Conservation (phyloP, 2,113 vertebrate species). For the Synchiropus splendidus region DNA sequence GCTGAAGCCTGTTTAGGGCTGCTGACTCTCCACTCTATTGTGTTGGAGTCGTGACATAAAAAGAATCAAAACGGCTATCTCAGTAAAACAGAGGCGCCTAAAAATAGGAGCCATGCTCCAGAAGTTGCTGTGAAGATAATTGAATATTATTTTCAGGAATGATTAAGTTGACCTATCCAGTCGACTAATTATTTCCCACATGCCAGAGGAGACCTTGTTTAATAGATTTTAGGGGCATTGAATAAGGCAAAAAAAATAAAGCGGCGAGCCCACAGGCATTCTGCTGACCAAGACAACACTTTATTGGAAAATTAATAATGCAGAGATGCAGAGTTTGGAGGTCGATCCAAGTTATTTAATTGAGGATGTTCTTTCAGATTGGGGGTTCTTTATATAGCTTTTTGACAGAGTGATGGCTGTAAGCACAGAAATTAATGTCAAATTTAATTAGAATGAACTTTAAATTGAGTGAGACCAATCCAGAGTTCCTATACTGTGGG, state of each 20-base stretch:
- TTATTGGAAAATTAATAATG: constrained; percentile 32
- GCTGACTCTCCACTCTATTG: constrained; percentile 41
- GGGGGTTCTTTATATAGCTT: constrained; percentile 11
- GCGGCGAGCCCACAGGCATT: constrained; percentile 29
- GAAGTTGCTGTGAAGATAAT: constrained; percentile 67
- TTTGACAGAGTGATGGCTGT: constrained; percentile 5
- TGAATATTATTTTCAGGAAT: constrained; percentile 76
- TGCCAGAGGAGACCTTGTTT: constrained; percentile 52
- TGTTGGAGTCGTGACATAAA: constrained; percentile 49
- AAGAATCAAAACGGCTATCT: constrained; percentile 54
- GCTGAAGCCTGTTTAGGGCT: constrained; percentile 34
- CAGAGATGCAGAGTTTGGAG: constrained; percentile 25
- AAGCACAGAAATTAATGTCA: constrained; percentile 1
- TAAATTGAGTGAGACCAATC: too few species aligned
- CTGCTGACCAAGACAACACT: constrained; percentile 30
- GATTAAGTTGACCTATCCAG: constrained; percentile 70
- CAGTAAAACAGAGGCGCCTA: constrained; percentile 56
- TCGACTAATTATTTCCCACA: constrained; percentile 69
- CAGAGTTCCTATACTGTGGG: too few species aligned
- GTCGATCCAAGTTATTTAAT: constrained; percentile 19
- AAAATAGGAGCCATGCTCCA: constrained; percentile 62
- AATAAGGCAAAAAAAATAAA: constrained; percentile 52
- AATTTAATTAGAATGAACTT: too few species aligned
- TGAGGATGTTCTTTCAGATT: constrained; percentile 1
- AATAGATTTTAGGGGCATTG: constrained; percentile 62